These are phyloP conservation scores for Dromas ardeola DNA, from an alignment of 2,113 vertebrate species.

Conservation along the genomic window DNA sequence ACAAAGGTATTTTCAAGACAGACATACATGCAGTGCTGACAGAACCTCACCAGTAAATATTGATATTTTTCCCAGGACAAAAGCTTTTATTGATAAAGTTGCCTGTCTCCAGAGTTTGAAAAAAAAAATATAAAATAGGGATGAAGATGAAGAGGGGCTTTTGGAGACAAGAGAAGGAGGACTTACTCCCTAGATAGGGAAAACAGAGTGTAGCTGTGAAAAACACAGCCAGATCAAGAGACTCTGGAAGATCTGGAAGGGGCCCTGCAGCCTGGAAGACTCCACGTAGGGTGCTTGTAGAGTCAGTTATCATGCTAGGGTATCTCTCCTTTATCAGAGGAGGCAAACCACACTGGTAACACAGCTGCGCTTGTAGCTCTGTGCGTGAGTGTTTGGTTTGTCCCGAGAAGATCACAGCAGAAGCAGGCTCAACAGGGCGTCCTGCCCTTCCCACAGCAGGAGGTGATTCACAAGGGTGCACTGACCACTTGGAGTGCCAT, in stretches of 20 bases:
- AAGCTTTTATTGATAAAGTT: background rate
- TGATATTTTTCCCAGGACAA: background rate
- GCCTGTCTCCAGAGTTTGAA: background rate
- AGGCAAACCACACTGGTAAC: background rate
- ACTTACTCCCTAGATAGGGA: background rate
- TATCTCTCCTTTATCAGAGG: background rate
- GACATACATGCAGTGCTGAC: background rate
- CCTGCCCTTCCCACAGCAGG: background rate
- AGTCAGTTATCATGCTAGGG: background rate
- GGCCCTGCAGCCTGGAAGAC: background rate
- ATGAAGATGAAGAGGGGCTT: background rate
- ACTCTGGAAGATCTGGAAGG: background rate
- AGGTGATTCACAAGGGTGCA: background rate
- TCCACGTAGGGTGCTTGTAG: background rate
- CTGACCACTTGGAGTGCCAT: background rate
- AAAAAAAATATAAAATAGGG: no score
- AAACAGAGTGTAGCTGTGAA: background rate
- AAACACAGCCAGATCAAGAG: background rate
- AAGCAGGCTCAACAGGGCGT: background rate
- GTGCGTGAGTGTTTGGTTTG: accelerated
- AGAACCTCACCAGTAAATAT: background rate
- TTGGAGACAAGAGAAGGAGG: background rate
- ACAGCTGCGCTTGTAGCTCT: accelerated
- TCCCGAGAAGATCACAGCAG: background rate
- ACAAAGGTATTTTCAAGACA: background rate